Conservation (phyloP, 2,113 vertebrate species). For the Sitta europaea region DNA sequence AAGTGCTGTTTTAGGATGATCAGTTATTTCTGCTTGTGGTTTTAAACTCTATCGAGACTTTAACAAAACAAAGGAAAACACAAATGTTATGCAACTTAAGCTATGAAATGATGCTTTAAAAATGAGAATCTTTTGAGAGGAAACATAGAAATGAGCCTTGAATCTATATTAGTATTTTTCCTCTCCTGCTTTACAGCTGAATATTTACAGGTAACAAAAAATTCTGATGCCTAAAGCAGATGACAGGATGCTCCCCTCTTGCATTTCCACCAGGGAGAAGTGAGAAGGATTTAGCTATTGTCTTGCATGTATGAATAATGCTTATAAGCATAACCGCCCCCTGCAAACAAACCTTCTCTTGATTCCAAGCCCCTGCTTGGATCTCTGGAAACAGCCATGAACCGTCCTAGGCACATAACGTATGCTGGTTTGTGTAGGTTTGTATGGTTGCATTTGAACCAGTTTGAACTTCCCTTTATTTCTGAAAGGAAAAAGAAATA, state of each 20-base stretch:
- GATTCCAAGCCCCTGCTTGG: background rate
- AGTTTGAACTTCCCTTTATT: background rate
- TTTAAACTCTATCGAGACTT: background rate
- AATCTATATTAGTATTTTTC: background rate
- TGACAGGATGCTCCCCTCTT: background rate
- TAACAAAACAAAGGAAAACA: background rate
- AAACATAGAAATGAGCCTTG: background rate
- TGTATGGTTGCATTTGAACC: background rate
- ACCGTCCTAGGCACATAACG: background rate
- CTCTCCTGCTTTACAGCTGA: background rate
- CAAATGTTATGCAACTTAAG: background rate
- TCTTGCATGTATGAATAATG: background rate
- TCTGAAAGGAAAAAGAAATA: background rate
- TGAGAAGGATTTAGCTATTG: background rate
- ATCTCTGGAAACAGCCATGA: background rate
- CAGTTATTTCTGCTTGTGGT: background rate
- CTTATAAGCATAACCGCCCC: background rate
- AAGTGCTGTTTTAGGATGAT: background rate
- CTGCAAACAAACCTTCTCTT: background rate
- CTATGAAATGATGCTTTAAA: background rate
- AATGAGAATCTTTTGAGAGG: background rate
- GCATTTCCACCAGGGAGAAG: background rate
- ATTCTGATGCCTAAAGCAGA: background rate
- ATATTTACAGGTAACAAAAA: background rate
- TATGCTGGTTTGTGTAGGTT: background rate